Conservation (phyloP, 1,140 invertebrate species). For the Trachymyrmex cornetzi region DNA sequence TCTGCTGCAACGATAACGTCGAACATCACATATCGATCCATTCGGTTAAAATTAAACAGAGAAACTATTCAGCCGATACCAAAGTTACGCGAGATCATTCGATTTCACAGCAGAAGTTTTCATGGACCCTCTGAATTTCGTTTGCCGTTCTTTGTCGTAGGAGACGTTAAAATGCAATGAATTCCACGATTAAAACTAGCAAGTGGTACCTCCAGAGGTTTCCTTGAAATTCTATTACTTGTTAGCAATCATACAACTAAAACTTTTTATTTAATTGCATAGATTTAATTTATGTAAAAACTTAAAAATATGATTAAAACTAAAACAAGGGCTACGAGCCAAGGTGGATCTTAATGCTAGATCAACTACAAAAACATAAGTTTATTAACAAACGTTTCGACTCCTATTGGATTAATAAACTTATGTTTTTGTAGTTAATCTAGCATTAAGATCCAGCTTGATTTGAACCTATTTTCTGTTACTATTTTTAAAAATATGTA, state of each 20-base stretch:
- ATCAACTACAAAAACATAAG: no score
- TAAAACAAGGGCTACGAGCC: no score
- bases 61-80: slow-evolving; percentile 43
- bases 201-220: not conserved
- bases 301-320: not conserved
- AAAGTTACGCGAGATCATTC: slow-evolving; percentile 12
- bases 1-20: not conserved
- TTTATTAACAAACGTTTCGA: no score
- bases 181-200: not conserved
- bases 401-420: no score
- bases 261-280: not conserved
- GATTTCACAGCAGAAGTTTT: slow-evolving; percentile 31
- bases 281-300: not conserved
- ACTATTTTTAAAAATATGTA: no score
- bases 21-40: slow-evolving; percentile 24
- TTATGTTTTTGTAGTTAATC: no score
- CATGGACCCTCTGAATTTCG: slow-evolving; percentile 23
- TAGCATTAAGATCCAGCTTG: no score
- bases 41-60: slow-evolving; percentile 47
- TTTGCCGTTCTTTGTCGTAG: not conserved
- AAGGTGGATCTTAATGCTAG: no score
- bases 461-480: no score
- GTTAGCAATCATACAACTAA: not conserved
- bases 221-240: not conserved
- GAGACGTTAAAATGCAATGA: not conserved